A percentile compares a stretch with the other conserved stretches of the same genome.
Conservation (phyloP, 2,113 vertebrate genomes). For the Leptosomus discolor region DNA sequence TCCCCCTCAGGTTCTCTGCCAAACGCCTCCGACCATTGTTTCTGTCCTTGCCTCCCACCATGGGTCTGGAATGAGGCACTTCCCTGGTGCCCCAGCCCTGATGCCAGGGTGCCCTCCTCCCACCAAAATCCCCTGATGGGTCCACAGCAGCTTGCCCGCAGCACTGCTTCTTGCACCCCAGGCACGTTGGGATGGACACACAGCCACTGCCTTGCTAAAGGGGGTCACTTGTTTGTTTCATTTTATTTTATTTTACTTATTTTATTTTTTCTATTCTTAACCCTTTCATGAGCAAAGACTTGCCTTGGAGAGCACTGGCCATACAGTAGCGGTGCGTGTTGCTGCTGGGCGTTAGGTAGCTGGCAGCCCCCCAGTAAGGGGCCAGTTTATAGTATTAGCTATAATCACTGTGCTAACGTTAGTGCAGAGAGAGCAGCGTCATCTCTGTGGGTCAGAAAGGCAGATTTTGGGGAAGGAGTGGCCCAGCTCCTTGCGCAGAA, state of each 20-base stretch:
- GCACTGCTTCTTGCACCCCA: not conserved
- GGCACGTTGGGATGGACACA: not conserved
- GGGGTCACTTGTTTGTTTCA: not conserved
- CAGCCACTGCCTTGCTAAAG: not conserved
- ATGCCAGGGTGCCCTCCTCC: not conserved
- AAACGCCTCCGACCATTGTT: constrained; percentile 38
- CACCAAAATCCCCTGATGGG: not conserved
- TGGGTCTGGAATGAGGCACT: not conserved
- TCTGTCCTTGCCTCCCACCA: not conserved
- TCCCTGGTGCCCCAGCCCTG: not conserved
- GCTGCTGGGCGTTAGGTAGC: not conserved
- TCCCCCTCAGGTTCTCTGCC: constrained; percentile 27
- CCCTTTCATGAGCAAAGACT: not conserved
- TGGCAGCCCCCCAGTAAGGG: not conserved
- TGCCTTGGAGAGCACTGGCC: not conserved
- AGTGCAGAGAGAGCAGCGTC: not conserved
- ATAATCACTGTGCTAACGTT: not conserved
- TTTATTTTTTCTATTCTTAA: not conserved
- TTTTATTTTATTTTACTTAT: not conserved
- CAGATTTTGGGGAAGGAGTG: not conserved
- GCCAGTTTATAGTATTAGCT: not conserved
- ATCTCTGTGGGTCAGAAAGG: not conserved
- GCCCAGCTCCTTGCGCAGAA: not conserved
- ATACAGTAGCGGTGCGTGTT: rapidly evolving
- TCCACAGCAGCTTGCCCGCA: not conserved